phyloP scores from a whole-genome alignment of 2,888 invertebrate species.

The Lymantria dispar region DNA sequence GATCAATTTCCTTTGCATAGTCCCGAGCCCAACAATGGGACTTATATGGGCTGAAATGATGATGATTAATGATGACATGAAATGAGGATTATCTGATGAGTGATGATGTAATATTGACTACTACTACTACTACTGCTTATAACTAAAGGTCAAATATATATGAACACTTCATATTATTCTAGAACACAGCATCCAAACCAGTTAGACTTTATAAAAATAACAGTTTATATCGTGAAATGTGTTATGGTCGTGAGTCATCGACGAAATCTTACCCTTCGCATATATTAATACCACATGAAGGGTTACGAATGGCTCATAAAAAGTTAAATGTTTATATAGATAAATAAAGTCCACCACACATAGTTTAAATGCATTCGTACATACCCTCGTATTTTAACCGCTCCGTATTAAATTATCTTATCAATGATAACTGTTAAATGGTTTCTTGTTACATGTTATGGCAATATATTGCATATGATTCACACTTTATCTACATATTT shows the following conservation, averaged over 20 bases:
- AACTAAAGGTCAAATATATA: no score
- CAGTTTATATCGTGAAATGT: no score
- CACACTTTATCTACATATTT: neutral
- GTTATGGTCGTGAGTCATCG: neutral
- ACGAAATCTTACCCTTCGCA: constrained; percentile 14
- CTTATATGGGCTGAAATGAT: no score
- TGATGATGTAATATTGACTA: no score
- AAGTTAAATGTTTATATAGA: neutral
- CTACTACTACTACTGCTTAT: no score
- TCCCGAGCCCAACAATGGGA: no score
- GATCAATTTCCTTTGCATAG: no score
- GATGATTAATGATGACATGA: no score
- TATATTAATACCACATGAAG: constrained; percentile 8
- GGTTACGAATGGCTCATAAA: neutral
- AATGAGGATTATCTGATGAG: no score
- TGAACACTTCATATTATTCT: no score
- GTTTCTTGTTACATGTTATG: constrained; percentile 6
- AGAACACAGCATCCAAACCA: no score
- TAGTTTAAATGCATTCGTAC: constrained; percentile 3
- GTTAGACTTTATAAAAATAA: no score
- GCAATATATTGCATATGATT: constrained; percentile 4
- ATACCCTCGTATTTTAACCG: constrained; percentile 12
- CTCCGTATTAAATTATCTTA: constrained; percentile 19
- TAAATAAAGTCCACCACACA: neutral
- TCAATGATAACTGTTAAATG: constrained; percentile 25